phyloP scores from a whole-genome alignment of 2,113 vertebrate species.

The Upupa epops region DNA sequence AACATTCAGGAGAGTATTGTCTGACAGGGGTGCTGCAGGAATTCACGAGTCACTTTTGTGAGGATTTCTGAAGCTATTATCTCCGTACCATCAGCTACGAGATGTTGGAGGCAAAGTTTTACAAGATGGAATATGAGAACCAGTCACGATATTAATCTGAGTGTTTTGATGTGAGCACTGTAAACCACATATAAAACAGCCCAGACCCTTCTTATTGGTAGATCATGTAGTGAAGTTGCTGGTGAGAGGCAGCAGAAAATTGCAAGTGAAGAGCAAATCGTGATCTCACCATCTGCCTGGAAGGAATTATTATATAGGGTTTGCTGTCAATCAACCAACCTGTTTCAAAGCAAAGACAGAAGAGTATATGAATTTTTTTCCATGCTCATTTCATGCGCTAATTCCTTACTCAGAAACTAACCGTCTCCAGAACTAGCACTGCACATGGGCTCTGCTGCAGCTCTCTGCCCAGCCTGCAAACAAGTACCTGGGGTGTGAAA shows the following conservation, averaged over 20 bases:
- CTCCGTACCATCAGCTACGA: constrained; percentile 3
- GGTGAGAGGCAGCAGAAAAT: constrained; percentile 67
- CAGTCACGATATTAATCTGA: constrained; percentile 57
- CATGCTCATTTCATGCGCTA: constrained; percentile 45
- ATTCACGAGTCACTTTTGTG: constrained; percentile 25
- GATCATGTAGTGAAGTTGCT: constrained; percentile 25
- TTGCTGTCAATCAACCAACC: constrained; percentile 70
- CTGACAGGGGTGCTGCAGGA: constrained; percentile 29
- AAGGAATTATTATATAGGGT: constrained; percentile 57
- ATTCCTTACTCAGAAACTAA: not conserved
- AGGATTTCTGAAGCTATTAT: constrained; percentile 50
- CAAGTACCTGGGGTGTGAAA: not conserved
- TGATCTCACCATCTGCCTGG: constrained; percentile 74
- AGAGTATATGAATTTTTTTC: constrained; percentile 13
- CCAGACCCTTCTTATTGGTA: constrained; percentile 12
- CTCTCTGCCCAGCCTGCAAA: not conserved
- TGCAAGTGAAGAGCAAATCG: constrained; percentile 71
- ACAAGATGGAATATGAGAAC: constrained; percentile 7
- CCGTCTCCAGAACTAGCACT: not conserved
- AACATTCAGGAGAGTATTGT: not conserved
- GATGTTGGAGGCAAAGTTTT: constrained; percentile 54
- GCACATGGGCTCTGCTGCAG: not conserved
- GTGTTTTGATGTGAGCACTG: constrained; percentile 28
- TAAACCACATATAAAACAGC: constrained; percentile 37
- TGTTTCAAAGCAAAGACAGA: constrained; percentile 52